phyloP scores from a whole-genome alignment of 1,140 invertebrate species.

The Ruditapes philippinarum region DNA sequence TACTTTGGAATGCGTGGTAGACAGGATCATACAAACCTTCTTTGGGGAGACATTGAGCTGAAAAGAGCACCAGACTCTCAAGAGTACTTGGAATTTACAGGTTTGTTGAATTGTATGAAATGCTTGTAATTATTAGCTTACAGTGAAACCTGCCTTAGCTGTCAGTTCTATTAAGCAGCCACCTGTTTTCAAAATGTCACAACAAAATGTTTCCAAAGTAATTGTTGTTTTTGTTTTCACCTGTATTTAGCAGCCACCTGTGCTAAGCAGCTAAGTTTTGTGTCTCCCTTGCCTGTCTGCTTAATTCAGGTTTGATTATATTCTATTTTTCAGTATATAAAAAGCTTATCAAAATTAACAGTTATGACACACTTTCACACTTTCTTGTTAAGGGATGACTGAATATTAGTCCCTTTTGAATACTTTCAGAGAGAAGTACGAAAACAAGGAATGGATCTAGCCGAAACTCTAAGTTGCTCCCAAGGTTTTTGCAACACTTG shows the following conservation, averaged over 20 bases:
- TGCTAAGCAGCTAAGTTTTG: conserved; percentile 38
- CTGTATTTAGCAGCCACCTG: conserved; percentile 26
- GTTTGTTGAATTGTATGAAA: conserved; percentile 30
- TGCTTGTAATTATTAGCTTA: conserved; percentile 32
- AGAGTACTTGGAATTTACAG: no score
- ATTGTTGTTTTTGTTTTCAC: conserved; percentile 30
- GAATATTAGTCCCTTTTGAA: conserved; percentile 15
- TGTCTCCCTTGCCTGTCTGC: no score
- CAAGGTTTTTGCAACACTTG: no score
- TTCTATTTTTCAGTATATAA: conserved; percentile 37
- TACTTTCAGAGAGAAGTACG: no score
- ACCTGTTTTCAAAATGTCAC: conserved; percentile 36
- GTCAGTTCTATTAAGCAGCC: conserved; percentile 1
- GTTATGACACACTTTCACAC: conserved; percentile 35
- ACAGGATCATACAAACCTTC: conserved; percentile 26
- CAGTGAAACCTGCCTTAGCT: neutral
- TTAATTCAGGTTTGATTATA: conserved; percentile 24
- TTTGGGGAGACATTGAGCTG: conserved; percentile 17
- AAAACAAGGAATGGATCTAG: no score
- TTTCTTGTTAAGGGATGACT: conserved; percentile 6
- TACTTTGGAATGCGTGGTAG: no score
- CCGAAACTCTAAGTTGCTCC: no score
- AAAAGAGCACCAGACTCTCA: neutral
- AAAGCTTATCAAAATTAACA: conserved; percentile 44
- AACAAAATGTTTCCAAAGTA: conserved; percentile 32